phyloP scores from a whole-genome alignment of 2,113 vertebrate genomes.

The Lamprologus callipterus region DNA sequence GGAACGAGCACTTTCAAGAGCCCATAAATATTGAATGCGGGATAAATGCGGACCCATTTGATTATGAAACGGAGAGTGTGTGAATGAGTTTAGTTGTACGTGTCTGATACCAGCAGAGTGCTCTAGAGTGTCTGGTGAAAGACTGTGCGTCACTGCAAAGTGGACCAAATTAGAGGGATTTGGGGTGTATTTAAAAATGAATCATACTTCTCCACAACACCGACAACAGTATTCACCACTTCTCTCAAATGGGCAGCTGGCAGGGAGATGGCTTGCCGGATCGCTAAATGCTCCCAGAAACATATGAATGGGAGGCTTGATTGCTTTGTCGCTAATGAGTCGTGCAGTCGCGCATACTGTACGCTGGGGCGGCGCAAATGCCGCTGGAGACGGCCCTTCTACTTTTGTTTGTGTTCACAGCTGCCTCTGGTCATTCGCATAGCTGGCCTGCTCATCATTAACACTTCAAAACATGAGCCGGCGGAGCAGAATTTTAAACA shows the following conservation, averaged over 20 bases:
- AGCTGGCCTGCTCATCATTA: not conserved
- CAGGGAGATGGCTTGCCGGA: conserved; percentile 28
- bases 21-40: conserved; percentile 52
- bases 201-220: conserved; percentile 19
- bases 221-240: conserved; percentile 36
- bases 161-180: conserved; percentile 50
- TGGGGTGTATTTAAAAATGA: conserved; percentile 41
- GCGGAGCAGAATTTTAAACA: not conserved
- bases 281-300: conserved; percentile 27
- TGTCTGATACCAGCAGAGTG: conserved; percentile 8
- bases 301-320: conserved; percentile 54
- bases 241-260: conserved; percentile 55
- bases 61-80: conserved; percentile 30
- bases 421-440: not conserved
- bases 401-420: not conserved
- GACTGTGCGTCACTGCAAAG: conserved; percentile 22
- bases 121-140: conserved; percentile 37
- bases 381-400: not conserved
- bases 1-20: conserved; percentile 27
- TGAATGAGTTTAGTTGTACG: not conserved
- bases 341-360: conserved; percentile 14
- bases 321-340: conserved; percentile 59
- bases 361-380: not conserved
- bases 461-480: not conserved
- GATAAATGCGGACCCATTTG: conserved; percentile 46